Conservation (phyloP, 1,140 invertebrate genomes). For the Sitobion miscanthi region DNA sequence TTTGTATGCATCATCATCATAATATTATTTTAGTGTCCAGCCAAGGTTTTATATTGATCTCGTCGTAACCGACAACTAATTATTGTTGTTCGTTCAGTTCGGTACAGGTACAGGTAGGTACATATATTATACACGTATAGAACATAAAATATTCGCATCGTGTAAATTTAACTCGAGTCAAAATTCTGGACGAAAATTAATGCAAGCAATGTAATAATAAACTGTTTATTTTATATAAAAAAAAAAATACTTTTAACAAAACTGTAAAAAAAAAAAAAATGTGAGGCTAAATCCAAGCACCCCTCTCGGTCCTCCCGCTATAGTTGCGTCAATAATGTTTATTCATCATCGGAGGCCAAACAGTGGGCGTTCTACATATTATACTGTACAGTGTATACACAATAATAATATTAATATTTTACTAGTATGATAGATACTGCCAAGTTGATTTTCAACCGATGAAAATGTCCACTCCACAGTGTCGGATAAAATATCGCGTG, state of each 20-base stretch:
- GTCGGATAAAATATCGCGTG: not conserved
- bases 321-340: not conserved
- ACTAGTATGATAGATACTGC: not conserved
- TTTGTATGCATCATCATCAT: not conserved
- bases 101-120: not conserved
- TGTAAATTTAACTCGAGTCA: not conserved
- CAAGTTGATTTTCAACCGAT: not conserved
- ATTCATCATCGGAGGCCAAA: constrained; percentile 19
- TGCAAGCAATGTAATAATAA: too few relatives aligned
- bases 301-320: too few relatives aligned
- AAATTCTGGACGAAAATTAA: not conserved
- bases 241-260: too few relatives aligned
- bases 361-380: not conserved
- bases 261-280: too few relatives aligned
- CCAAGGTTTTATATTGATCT: not conserved
- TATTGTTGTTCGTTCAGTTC: not conserved
- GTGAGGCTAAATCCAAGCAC: not conserved
- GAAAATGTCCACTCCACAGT: not conserved
- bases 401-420: not conserved
- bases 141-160: not conserved
- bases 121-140: too few relatives aligned
- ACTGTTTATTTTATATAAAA: too few relatives aligned
- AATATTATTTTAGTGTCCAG: not conserved
- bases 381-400: not conserved
- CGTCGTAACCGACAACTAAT: not conserved